Evolutionary conservation across 2,113 vertebrate species (phyloP).

Genomic region (Oreochromis spilurus): DNA sequence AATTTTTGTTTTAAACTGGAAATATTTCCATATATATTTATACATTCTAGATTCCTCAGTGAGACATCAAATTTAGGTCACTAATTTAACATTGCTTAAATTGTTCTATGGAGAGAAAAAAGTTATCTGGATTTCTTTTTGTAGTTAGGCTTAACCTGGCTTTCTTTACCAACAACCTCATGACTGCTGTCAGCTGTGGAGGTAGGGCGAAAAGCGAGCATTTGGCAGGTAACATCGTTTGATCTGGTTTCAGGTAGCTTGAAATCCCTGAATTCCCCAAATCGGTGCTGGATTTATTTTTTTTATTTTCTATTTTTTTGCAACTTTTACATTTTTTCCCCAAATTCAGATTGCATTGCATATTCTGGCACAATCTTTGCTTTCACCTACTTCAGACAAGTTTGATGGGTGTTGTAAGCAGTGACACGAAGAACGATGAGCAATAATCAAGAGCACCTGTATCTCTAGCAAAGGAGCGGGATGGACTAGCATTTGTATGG

Average conservation of each 20-base stretch:
- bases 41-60: not conserved
- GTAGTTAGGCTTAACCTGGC: not conserved
- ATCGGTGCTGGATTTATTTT: not conserved
- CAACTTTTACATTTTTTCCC: rapidly evolving
- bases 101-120: not conserved
- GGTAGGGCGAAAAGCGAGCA: not conserved
- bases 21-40: not conserved
- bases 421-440: not conserved
- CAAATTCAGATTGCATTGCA: not conserved
- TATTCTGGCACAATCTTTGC: not conserved
- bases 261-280: not conserved
- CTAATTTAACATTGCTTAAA: not conserved
- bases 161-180: not conserved
- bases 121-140: rapidly evolving
- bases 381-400: not conserved
- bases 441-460: not conserved
- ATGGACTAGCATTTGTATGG: not conserved
- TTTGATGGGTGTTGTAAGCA: not conserved
- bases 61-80: not conserved
- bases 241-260: not conserved
- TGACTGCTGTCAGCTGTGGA: not conserved
- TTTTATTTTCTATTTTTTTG: not conserved
- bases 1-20: not conserved
- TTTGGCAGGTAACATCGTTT: not conserved
- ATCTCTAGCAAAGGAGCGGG: not conserved